Base-by-base conservation (phyloP, 2,888 invertebrate genomes). In the Deilephila elpenor region DNA sequence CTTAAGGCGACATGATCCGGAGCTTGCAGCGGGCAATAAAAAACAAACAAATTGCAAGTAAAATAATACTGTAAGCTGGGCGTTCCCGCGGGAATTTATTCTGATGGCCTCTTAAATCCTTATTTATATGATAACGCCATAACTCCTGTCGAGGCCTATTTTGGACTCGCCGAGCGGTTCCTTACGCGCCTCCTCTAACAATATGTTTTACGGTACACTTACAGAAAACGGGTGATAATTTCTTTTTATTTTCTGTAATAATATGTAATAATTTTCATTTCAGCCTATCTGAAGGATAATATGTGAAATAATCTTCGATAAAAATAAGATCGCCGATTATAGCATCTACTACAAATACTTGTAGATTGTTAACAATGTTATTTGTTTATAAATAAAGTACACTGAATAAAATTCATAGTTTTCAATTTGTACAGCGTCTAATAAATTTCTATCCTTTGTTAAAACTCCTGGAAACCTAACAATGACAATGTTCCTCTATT, bases 81-180 rank as follows among this genome's bases (percentile, higher is more conserved):
- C 75, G 78, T 80, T 84, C 74, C 34, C 73, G 59, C 83, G 81
- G 83, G 86, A 90, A 91, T 89, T 89, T 90, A 90, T 89, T 87
- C 86, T 87, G 88, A 89, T 88, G 88, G 86, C 82, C 80, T 82
- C 84, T 86, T 90, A 92, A 93, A 93, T 91, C 92, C 91, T 93
- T 93, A 92, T 93, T 92, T 93, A 93, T 92, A 91, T 89, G 90
- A 91, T 91, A 90, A 90, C 88, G 89, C 86, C 81, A 89, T 92
- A 91, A 91, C 88, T 93, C 89, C 89, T 88, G 77, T 53, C 53
- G 76, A 78, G 79, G 81, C 79, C 79, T 78, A 75, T 76, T 82
- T 80, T 73, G 75, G 75, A 78, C 74, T 78, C 77, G 77, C 74
- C 75, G 78, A 78, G 73, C 75, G 75, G 75, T 76, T 79, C 77